These are phyloP conservation scores for Ophiodon elongatus DNA, from an alignment of 2,113 vertebrate species.

Conservation along the genomic window DNA sequence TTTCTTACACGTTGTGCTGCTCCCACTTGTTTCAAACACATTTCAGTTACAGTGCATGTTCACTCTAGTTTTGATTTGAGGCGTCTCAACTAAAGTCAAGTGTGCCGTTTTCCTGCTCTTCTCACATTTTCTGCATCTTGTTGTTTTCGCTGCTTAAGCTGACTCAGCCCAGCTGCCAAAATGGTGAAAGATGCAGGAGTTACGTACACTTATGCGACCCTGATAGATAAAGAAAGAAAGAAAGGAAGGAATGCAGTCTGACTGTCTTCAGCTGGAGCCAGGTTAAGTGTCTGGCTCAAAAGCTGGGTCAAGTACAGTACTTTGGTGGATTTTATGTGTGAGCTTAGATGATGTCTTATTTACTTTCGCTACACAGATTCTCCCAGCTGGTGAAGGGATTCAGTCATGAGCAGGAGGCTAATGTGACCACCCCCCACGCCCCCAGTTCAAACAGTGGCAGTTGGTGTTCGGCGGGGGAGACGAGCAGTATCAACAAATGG, in stretches of 20 bases:
- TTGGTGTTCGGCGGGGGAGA: conserved; percentile 20
- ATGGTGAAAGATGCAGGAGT: neutral
- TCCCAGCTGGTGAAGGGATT: conserved; percentile 18
- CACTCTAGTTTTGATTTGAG: conserved; percentile 6
- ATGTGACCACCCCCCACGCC: neutral
- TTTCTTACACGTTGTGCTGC: conserved; percentile 26
- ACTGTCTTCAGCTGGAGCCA: neutral
- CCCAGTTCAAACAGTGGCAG: conserved; percentile 22
- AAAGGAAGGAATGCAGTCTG: neutral
- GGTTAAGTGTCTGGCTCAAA: conserved; percentile 37
- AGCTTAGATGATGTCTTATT: conserved; percentile 20
- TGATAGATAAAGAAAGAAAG: neutral
- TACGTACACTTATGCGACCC: neutral
- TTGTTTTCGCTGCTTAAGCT: conserved; percentile 21
- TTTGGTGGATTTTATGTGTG: conserved; percentile 24
- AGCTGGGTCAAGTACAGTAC: conserved; percentile 29
- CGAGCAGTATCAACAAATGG: conserved; percentile 30
- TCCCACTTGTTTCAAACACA: conserved; percentile 28
- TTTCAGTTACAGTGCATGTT: conserved; percentile 22
- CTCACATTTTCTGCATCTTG: conserved; percentile 19
- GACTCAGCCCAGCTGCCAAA: conserved; percentile 12
- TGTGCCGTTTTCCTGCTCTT: neutral
- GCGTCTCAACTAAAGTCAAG: conserved; percentile 9
- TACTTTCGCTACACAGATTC: conserved; percentile 16
- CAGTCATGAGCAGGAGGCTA: conserved; percentile 15